Evolutionary conservation across 1,140 invertebrate species (phyloP).

Genomic region (Callitettix versicolor): DNA sequence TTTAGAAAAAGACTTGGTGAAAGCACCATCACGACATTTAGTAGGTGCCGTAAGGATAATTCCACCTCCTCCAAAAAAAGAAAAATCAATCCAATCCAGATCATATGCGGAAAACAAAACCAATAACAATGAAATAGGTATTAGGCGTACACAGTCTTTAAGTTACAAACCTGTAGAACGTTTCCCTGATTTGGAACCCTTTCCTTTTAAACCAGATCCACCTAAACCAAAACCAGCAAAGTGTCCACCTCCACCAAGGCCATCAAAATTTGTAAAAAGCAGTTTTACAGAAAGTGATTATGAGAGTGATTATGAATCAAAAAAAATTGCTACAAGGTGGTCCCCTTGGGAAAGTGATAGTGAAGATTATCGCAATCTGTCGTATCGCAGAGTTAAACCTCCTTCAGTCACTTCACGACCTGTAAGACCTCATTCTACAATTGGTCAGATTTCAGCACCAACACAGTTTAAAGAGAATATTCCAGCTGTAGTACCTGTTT

Average conservation of each 20-base stretch:
- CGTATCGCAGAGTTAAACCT: slow-evolving; percentile 41
- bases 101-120: not conserved
- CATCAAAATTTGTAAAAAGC: slow-evolving; percentile 49
- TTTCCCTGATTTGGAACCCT: slow-evolving; percentile 40
- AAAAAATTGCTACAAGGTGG: slow-evolving; percentile 43
- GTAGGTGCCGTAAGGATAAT: slow-evolving; percentile 40
- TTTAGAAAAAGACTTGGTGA: slow-evolving; percentile 41
- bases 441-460: slow-evolving; percentile 44
- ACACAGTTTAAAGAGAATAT: slow-evolving; percentile 43
- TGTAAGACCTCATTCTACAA: slow-evolving; percentile 40
- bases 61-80: slow-evolving; percentile 32
- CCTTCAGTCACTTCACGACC: slow-evolving; percentile 32
- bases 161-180: slow-evolving; percentile 30
- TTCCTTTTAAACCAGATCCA: slow-evolving; percentile 37
- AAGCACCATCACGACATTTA: slow-evolving; percentile 40
- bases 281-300: slow-evolving; percentile 55
- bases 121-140: not conserved
- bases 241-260: slow-evolving; percentile 39
- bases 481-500: slow-evolving; percentile 29
- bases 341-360: slow-evolving; percentile 53
- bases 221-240: slow-evolving; percentile 30
- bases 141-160: not conserved
- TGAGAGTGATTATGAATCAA: slow-evolving; percentile 53
- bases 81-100: slow-evolving; percentile 25
- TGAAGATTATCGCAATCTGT: slow-evolving; percentile 39